Base-by-base conservation (phyloP, 2,888 invertebrate species). In the Pheosia tremula region DNA sequence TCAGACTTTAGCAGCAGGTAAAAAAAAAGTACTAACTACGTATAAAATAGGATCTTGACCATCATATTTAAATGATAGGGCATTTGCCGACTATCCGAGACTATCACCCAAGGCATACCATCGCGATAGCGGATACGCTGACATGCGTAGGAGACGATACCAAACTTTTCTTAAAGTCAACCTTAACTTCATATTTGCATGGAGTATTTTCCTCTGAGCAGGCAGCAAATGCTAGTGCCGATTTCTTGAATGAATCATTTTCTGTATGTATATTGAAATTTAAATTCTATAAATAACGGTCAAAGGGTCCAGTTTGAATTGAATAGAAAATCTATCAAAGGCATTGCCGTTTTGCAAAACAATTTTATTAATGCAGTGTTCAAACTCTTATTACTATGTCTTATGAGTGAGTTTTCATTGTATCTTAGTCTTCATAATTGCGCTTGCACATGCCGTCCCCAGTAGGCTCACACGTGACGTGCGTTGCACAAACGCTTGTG, bases 121-220 rank as follows among this genome's bases (percentile, higher is more conserved):
- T 85, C 84, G 78, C 81, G 80, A 82, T 88, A 83, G 24, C 83
- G 81, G 82, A 84, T 82, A 82, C 79, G 84, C 80, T 88, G 89
- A 89, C 88, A 84, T 85, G 89, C 88, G 88, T 89, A 83, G 86
- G 87, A 84, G 86, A 84, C 80, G 74, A 72, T 56, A 24, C 58
- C 54, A 60, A 59, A 68, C 68, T 59, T 64, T 63, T 58, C 50
- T 13, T 60, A 57, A 54, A 64, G 0, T 24, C 24, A 10, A 8
- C 67, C 49, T 62, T 69, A 73, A 54, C 4, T 1, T 13, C 24
- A 55, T 8, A 13, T 0, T 3, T 5, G 11, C 45, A 71, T 37
- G 37, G 57, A 59, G 0, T 13, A 60, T 49, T 64, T 59, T 61
- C 0, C 56, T 56, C 39, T 55, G 36, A 45, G 9, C n/a, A 50